Evolutionary conservation across 2,888 invertebrate genomes (phyloP), one percentile per base, ranked within the genome.

Genomic region (Drosophila meridiana): DNA sequence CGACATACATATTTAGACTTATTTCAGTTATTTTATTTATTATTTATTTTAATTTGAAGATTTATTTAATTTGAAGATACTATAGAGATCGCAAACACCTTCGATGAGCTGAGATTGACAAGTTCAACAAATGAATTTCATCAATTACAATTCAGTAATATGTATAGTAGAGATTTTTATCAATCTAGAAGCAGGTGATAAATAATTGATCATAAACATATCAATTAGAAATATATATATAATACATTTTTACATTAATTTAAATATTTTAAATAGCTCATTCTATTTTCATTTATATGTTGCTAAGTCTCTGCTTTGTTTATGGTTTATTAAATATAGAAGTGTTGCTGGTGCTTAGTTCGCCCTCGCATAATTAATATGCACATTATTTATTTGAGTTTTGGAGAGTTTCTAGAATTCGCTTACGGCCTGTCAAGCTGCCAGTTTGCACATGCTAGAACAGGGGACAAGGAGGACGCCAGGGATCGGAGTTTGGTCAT

Each of bases 341-440:
- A 42, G 52, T 20, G 20, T 7, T 9, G 38, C n/a, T n/a, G 32
- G 32, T 14, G 8, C 26, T 36, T 28, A 3, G 63, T 36, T 14
- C 8, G 28, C 38, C 42, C 53, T 63, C 56, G 56, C 57, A 53
- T 76, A 48, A 63, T 80, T 70, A 76, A 70, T 58, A 70, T 75
- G 65, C 55, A 48, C 59, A 76, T 75, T 61, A 79, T 71, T 76
- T 53, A 47, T 63, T 66, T 38, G 43, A 32, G 30, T 32, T 70
- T 59, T 66, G 11, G 50, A 43, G 32, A 50, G 53, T 63, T 69
- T 61, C 14, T 50, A 47, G 26, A 70, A 55, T 56, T 74, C 28
- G 48, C n/a, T 59, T 30, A 8, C 20, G 32, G 45, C 52, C 13
- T 48, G 69, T 47, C 57, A 34, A n/a, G 28, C 26, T 50, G 60